phyloP scores from a whole-genome alignment of 2,113 vertebrate genomes.

The Tupaia tana region DNA sequence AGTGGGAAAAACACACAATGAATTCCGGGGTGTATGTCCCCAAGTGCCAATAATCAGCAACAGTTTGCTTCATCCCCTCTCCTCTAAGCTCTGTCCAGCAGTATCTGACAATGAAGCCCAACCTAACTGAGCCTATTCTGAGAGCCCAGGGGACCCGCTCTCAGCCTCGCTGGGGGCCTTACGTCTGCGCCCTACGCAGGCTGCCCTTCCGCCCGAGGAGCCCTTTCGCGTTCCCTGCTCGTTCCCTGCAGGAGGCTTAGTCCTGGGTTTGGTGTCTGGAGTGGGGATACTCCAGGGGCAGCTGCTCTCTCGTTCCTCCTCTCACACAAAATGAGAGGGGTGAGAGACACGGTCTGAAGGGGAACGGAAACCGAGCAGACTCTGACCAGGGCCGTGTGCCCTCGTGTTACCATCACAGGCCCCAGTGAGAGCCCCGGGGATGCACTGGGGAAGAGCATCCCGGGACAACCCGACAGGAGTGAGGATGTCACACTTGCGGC shows the following conservation, averaged over 20 bases:
- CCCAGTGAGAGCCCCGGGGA: background rate
- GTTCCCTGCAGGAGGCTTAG: background rate
- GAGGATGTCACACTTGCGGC: background rate
- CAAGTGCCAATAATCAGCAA: constrained; percentile 13
- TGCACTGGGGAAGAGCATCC: background rate
- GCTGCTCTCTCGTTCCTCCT: constrained; percentile 61
- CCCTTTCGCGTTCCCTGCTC: too few relatives aligned
- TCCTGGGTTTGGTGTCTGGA: constrained; percentile 85
- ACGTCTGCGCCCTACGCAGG: background rate
- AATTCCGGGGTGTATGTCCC: background rate
- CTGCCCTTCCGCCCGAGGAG: too few relatives aligned
- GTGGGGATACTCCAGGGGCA: constrained; percentile 78
- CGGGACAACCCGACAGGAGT: background rate
- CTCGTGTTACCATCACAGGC: background rate
- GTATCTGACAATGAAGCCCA: background rate
- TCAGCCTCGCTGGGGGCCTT: background rate
- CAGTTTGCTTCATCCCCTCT: background rate
- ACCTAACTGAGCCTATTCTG: too few relatives aligned
- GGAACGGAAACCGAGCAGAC: constrained; percentile 27
- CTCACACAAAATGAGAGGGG: background rate
- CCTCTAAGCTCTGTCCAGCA: background rate
- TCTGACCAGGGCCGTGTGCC: background rate
- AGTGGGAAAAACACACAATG: constrained; percentile 28
- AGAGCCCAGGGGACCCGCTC: background rate
- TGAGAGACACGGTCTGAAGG: constrained; percentile 44